Evolutionary conservation across 2,888 invertebrate species (phyloP).

Genomic region (Cantharis flavilabris): DNA sequence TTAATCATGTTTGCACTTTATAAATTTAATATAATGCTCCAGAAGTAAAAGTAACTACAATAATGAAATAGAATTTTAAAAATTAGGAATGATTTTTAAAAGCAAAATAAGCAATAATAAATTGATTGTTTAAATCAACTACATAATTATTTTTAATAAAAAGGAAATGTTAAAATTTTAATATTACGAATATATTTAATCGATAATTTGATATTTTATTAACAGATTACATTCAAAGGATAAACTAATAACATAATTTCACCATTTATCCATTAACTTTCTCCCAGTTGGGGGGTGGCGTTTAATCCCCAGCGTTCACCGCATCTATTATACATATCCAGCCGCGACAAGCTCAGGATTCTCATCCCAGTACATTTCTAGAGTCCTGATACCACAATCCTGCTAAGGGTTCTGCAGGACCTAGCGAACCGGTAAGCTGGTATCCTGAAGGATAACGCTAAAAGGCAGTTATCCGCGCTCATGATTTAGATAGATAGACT

Average conservation of each 20-base stretch:
- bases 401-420: slow-evolving; percentile 44
- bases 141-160: neutral
- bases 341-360: slow-evolving; percentile 37
- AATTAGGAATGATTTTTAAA: neutral
- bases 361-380: slow-evolving; percentile 39
- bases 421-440: slow-evolving; percentile 32
- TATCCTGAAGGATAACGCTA: slow-evolving; percentile 28
- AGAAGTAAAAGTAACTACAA: neutral
- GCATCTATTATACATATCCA: slow-evolving; percentile 46
- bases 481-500: slow-evolving; percentile 28
- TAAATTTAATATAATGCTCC: slow-evolving; percentile 1
- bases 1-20: slow-evolving; percentile 3
- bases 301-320: slow-evolving; percentile 37
- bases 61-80: neutral
- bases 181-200: slow-evolving; percentile 20
- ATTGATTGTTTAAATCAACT: neutral
- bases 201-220: slow-evolving; percentile 31
- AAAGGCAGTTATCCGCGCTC: slow-evolving; percentile 24
- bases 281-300: slow-evolving; percentile 29
- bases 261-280: slow-evolving; percentile 43
- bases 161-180: neutral
- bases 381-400: slow-evolving; percentile 43
- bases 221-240: slow-evolving; percentile 32
- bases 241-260: slow-evolving; percentile 48
- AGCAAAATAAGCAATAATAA: neutral